Evolutionary conservation across 2,113 vertebrate species (phyloP), one percentile per base, ranked within the genome.

Genomic region (Saguinus imperator): DNA sequence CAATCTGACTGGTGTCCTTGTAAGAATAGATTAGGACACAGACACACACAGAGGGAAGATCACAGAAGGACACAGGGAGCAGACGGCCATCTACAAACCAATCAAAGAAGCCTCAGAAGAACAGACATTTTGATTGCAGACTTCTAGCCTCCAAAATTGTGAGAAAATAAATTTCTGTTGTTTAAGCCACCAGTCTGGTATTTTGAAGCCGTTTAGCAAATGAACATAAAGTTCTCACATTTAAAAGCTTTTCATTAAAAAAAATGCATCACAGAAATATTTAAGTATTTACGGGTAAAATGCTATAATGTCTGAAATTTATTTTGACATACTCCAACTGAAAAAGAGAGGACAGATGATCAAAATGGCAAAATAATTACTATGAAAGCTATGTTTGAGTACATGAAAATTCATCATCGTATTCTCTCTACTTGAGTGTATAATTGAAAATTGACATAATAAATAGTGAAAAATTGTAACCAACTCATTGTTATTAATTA

Each of bases 401-500:
- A 18, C 9, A 58, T 55, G 50, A 82, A 85, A 87, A 91, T 91
- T 95, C 48, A 75, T 86, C 45, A 35, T 68, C 25, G 8, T 77
- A 7, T 77, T 89, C 86, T 95, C 45, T 92, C 32, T 81, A 64
- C 20, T 55, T 84, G 64, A 80, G 27, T 55, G 9, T 92, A 29
- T 92, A 93, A 80, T 95, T 95, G 70, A 91, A 96, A 75, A 83
- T 48, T 76, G 89, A 94, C 85, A 79, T 89, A 92, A 92, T 94
- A 93, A 89, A 61, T 94, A 97, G 70, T 91, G 95, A 93, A 61
- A 91, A 95, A 94, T 83, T 95, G 40, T 68, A 89, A 61, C 66
- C 66, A 77, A 85, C 72, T 95, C 76, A 91, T 93, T 95, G 29
- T 86, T 89, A 85, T 96, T 96, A 89, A 97, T 95, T 94, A 83